phyloP scores from a whole-genome alignment of 2,113 vertebrate genomes.

The Entomyzon cyanotis region DNA sequence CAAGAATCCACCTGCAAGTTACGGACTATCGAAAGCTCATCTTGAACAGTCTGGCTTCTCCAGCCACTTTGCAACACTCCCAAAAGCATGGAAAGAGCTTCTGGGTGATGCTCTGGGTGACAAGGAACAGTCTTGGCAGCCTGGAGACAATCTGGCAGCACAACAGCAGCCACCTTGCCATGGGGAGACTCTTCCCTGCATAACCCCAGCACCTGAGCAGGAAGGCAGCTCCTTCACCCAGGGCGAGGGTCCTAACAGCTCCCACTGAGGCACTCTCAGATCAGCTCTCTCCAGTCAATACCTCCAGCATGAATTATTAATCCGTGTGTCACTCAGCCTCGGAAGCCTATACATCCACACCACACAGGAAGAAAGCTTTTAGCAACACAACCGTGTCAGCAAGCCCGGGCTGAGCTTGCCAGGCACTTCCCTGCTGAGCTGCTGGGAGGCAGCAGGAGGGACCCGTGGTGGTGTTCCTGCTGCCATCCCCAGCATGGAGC shows the following conservation, averaged over 20 bases:
- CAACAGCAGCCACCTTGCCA: not conserved
- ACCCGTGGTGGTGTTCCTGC: rapidly evolving
- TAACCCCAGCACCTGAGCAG: not conserved
- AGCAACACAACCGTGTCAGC: not conserved
- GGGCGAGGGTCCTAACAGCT: not conserved
- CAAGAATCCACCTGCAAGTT: not conserved
- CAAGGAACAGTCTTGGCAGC: not conserved
- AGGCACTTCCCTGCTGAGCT: not conserved
- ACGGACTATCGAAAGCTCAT: not conserved
- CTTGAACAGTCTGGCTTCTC: not conserved
- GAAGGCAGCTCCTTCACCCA: not conserved
- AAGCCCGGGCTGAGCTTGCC: not conserved
- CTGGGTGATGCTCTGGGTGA: rapidly evolving
- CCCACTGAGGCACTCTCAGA: not conserved
- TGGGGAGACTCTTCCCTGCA: not conserved
- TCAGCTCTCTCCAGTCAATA: not conserved
- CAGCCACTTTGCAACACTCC: not conserved
- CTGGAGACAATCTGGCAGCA: not conserved
- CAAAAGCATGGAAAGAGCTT: not conserved
- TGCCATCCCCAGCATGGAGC: not conserved
- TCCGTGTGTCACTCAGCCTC: not conserved
- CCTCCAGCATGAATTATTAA: slow-evolving; percentile 46
- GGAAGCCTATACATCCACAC: not conserved
- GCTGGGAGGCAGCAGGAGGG: not conserved
- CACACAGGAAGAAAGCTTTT: not conserved